A percentile compares a stretch with the other conserved stretches of the same genome.
These are phyloP conservation scores for Agonopterix alstromeriana DNA, from an alignment of 2,888 invertebrate species.

Conservation along the genomic window DNA sequence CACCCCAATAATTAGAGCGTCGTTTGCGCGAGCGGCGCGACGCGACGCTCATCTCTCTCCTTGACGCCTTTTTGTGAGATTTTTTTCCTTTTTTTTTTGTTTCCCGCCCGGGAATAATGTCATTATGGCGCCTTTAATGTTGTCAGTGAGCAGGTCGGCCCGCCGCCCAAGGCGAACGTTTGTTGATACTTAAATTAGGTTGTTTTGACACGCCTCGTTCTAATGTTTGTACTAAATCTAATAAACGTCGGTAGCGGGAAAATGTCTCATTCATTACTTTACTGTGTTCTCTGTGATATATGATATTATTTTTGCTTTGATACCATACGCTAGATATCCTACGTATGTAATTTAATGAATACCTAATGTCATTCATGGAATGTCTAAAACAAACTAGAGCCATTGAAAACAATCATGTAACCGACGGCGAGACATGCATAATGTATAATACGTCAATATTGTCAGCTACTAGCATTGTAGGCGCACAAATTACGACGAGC, in stretches of 20 bases:
- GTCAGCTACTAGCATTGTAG: slow-evolving; percentile 61
- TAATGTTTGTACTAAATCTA: slow-evolving; percentile 74
- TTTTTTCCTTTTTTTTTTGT: slow-evolving; percentile 38
- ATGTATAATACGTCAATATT: slow-evolving; percentile 60
- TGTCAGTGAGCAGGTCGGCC: slow-evolving; percentile 65
- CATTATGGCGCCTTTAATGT: slow-evolving; percentile 76
- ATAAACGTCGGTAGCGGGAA: slow-evolving; percentile 62
- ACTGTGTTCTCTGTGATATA: slow-evolving; percentile 22
- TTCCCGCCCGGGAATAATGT: slow-evolving; percentile 72
- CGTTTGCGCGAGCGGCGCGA: slow-evolving; percentile 35
- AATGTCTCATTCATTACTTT: slow-evolving; percentile 57
- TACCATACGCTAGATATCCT: too few relatives aligned
- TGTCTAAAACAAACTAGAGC: slow-evolving; percentile 30
- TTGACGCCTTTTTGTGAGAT: slow-evolving; percentile 65
- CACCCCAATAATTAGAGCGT: slow-evolving; percentile 53
- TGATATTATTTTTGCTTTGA: slow-evolving; percentile 13
- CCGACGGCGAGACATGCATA: slow-evolving; percentile 42
- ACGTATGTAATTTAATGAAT: too few relatives aligned
- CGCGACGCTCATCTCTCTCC: slow-evolving; percentile 49
- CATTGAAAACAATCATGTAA: slow-evolving; percentile 46
- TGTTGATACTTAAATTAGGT: slow-evolving; percentile 77
- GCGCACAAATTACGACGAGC: slow-evolving; percentile 53
- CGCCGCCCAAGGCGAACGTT: slow-evolving; percentile 73
- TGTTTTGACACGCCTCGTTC: slow-evolving; percentile 76
- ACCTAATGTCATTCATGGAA: slow-evolving; percentile 21